These are phyloP conservation scores for Archaeoteleia sp. DNA, from an alignment of 2,888 invertebrate genomes.

Conservation along the genomic window DNA sequence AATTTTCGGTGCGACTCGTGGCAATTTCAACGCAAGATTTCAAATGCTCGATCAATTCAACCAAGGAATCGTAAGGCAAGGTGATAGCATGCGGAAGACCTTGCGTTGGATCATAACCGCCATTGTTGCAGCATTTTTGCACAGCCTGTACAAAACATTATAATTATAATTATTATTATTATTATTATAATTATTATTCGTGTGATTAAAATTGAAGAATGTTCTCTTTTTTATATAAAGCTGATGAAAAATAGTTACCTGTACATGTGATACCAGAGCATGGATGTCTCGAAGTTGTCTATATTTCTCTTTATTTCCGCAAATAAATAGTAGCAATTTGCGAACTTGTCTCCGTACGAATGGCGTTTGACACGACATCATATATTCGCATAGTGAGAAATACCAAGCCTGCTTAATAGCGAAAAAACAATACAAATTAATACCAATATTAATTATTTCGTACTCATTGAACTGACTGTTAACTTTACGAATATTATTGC, in stretches of 20 bases:
- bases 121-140: conserved; percentile 77
- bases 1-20: conserved; percentile 92
- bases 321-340: conserved; percentile 92
- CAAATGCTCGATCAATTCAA: conserved; percentile 94
- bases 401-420: conserved; percentile 80
- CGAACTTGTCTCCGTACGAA: conserved; percentile 92
- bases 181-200: too few species aligned
- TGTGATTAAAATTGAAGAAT: conserved; percentile 2
- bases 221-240: too few species aligned
- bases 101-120: conserved; percentile 76
- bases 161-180: conserved; percentile 1
- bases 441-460: conserved; percentile 51
- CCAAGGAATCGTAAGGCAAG: conserved; percentile 92
- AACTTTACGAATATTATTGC: too few species aligned
- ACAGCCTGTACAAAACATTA: conserved; percentile 72
- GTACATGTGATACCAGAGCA: conserved; percentile 91
- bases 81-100: conserved; percentile 76
- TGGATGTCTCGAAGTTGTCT: conserved; percentile 95
- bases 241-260: too few species aligned
- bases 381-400: conserved; percentile 91
- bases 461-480: neutral
- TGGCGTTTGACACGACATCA: conserved; percentile 96
- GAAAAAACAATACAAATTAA: conserved; percentile 14
- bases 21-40: conserved; percentile 97
- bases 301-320: conserved; percentile 97